Percentiles rank a stretch among this genome's conserved stretches.
Evolutionary conservation across 2,113 vertebrate genomes (phyloP).

Genomic region (Canis aureus): DNA sequence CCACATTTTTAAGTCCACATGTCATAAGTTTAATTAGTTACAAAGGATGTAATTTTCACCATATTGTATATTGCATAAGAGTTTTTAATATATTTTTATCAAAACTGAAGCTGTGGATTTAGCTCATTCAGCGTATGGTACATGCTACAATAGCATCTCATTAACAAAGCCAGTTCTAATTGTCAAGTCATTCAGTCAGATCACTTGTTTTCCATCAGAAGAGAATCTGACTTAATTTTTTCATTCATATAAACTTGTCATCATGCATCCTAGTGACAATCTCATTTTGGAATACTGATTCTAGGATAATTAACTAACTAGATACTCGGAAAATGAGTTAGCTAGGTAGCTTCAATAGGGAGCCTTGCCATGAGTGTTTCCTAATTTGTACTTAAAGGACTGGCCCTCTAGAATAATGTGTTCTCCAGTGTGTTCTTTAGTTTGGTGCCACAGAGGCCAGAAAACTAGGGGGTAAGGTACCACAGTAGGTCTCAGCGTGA

Average conservation of each 20-base stretch:
- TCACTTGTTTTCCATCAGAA: constrained; percentile 1
- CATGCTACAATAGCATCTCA: background rate
- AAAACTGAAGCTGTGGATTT: background rate
- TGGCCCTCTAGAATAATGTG: background rate
- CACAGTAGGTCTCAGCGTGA: background rate
- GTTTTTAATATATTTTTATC: background rate
- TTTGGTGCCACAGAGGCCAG: background rate
- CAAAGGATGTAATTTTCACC: background rate
- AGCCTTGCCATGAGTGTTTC: background rate
- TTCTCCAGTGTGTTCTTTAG: background rate
- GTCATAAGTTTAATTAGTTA: constrained; percentile 42
- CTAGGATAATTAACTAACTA: background rate
- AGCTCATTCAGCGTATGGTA: background rate
- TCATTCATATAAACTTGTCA: background rate
- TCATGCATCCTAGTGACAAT: background rate
- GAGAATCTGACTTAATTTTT: background rate
- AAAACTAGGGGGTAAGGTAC: too few species aligned
- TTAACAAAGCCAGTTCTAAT: background rate
- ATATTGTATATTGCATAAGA: background rate
- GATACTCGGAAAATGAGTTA: background rate
- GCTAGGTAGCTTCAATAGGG: background rate
- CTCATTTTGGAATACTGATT: background rate
- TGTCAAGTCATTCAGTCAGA: background rate
- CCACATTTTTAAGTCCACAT: background rate
- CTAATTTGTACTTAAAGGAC: background rate